Evolutionary conservation across 1,140 invertebrate species (phyloP).

Genomic region (Cyclina sinensis): DNA sequence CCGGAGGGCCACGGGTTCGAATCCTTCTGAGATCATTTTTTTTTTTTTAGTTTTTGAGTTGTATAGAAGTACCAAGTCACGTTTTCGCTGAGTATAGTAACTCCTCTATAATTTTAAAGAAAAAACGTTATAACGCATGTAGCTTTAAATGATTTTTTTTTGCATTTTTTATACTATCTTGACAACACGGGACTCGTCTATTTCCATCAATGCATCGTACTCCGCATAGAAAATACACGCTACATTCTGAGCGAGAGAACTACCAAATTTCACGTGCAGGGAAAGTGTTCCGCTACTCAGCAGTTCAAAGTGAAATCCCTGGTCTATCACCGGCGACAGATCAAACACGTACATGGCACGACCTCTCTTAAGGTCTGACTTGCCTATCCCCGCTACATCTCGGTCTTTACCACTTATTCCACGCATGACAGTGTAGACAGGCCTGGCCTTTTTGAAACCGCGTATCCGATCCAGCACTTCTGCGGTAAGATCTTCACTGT

Average conservation of each 20-base stretch:
- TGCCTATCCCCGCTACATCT: not conserved
- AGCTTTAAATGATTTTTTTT: too few relatives aligned
- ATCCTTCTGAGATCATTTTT: too few relatives aligned
- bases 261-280: too few relatives aligned
- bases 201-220: too few relatives aligned
- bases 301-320: slow-evolving; percentile 13
- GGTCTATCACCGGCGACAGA: not conserved
- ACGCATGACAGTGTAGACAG: not conserved
- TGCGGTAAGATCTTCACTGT: not conserved
- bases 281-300: not conserved
- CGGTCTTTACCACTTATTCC: not conserved
- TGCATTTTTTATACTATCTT: not conserved
- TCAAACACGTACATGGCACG: not conserved
- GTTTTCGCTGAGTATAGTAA: too few relatives aligned
- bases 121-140: too few relatives aligned
- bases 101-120: too few relatives aligned
- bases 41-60: too few relatives aligned
- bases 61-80: too few relatives aligned
- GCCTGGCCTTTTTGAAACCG: not conserved
- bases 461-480: not conserved
- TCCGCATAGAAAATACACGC: not conserved
- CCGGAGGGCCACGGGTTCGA: too few relatives aligned
- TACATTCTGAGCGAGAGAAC: not conserved
- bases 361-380: not conserved
- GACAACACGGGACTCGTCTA: not conserved